phyloP scores from a whole-genome alignment of 2,888 invertebrate species.

The Proisotoma minuta region DNA sequence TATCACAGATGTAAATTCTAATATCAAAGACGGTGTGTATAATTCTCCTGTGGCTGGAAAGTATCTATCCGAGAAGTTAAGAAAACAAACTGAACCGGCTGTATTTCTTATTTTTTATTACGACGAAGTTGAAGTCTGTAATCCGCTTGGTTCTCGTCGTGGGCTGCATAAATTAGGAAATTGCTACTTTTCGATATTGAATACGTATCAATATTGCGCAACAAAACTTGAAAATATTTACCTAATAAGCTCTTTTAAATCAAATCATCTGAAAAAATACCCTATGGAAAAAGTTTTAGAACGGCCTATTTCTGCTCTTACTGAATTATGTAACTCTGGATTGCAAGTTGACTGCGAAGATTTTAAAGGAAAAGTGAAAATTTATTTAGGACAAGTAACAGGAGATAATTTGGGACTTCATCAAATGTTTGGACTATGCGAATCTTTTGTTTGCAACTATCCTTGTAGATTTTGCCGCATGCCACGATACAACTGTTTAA shows the following conservation, averaged over 20 bases:
- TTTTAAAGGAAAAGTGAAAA: background rate
- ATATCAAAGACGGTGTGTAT: background rate
- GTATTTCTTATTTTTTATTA: constrained; percentile 17
- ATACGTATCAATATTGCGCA: background rate
- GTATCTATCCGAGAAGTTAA: background rate
- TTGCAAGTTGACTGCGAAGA: background rate
- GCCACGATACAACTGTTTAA: constrained; percentile 5
- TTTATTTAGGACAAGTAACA: constrained; percentile 12
- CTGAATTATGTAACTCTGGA: background rate
- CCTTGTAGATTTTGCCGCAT: constrained; percentile 22
- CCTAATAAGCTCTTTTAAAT: constrained; percentile 7
- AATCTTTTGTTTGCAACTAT: constrained; percentile 19
- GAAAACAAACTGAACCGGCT: background rate
- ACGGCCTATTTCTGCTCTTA: background rate
- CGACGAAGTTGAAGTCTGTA: constrained; percentile 23
- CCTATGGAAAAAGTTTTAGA: background rate
- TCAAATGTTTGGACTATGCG: constrained; percentile 18
- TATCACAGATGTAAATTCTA: constrained; percentile 1
- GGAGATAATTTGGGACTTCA: constrained; percentile 26
- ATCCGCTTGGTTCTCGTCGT: constrained; percentile 16
- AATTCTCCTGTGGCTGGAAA: constrained; percentile 6
- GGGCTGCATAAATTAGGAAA: constrained; percentile 13
- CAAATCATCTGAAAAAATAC: background rate
- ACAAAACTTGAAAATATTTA: constrained; percentile 9
- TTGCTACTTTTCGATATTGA: constrained; percentile 14